Evolutionary conservation across 2,797 vertebrate species (phyloP).

Genomic region (Hypotaenidia philippensis): DNA sequence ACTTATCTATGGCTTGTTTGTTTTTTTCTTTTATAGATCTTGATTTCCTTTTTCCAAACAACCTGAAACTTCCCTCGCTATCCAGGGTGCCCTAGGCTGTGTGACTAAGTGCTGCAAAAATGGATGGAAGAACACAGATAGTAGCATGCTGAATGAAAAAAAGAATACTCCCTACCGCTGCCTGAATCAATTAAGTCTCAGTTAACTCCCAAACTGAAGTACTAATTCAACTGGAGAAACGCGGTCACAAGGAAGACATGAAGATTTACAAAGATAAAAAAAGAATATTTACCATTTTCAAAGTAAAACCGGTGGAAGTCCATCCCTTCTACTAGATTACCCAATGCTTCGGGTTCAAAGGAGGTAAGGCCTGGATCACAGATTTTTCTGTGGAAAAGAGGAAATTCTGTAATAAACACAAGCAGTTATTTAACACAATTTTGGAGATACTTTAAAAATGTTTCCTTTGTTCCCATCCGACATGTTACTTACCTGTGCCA

Average conservation of each 20-base stretch:
- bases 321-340: slow-evolving; percentile 96
- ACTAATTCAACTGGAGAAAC: background rate
- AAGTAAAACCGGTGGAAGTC: slow-evolving; percentile 99
- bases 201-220: background rate
- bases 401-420: background rate
- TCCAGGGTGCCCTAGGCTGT: background rate
- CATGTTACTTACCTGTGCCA: background rate
- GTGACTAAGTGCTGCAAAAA: background rate
- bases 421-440: background rate
- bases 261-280: background rate
- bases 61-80: background rate
- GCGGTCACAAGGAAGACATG: background rate
- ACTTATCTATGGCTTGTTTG: background rate
- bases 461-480: background rate
- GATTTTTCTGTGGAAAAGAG: slow-evolving; percentile 87
- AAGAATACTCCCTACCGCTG: background rate
- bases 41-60: background rate
- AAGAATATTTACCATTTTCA: slow-evolving; percentile 87
- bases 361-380: slow-evolving; percentile 96
- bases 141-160: background rate
- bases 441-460: background rate
- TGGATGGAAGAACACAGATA: background rate
- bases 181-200: background rate
- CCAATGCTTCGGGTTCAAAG: slow-evolving; percentile 96
- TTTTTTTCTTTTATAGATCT: background rate